Percentiles rank a stretch among this genome's conserved stretches.
Conservation (phyloP, 1,140 invertebrate genomes). For the Zaprionus capensis region DNA sequence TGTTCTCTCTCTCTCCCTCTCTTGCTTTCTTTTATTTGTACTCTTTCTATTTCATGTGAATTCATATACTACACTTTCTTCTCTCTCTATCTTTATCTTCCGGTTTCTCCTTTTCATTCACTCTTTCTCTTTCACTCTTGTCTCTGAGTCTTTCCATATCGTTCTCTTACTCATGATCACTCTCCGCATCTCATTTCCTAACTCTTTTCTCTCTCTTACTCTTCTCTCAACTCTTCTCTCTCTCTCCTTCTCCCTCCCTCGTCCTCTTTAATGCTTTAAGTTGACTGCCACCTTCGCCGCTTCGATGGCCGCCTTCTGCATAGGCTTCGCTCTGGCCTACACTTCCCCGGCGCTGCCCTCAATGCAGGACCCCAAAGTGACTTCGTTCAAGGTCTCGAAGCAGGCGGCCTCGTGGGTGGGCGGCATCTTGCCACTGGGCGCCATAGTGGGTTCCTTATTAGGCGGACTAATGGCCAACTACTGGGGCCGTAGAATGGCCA, state of each 20-base stretch:
- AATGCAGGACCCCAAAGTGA: background rate
- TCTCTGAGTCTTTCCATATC: too few species aligned
- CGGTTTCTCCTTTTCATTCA: too few species aligned
- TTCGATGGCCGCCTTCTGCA: background rate
- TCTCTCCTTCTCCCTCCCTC: background rate
- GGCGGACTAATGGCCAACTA: conserved; percentile 3
- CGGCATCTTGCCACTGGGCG: conserved; percentile 13
- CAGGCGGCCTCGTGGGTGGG: conserved; percentile 24
- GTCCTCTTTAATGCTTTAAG: background rate
- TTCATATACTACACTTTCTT: too few species aligned
- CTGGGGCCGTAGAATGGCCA: background rate
- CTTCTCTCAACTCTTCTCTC: too few species aligned
- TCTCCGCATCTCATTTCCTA: background rate
- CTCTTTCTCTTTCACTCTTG: background rate
- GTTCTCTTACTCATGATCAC: too few species aligned
- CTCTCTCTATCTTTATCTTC: too few species aligned
- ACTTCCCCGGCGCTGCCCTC: conserved; percentile 13
- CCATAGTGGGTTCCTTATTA: background rate
- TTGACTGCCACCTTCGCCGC: background rate
- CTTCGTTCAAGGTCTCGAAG: background rate
- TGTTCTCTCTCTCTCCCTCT: background rate
- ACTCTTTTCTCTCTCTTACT: too few species aligned
- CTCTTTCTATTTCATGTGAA: too few species aligned
- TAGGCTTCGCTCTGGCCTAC: conserved; percentile 1
- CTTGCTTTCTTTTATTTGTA: background rate